Evolutionary conservation across 1,140 invertebrate genomes (phyloP).

Genomic region (Mercenaria mercenaria): DNA sequence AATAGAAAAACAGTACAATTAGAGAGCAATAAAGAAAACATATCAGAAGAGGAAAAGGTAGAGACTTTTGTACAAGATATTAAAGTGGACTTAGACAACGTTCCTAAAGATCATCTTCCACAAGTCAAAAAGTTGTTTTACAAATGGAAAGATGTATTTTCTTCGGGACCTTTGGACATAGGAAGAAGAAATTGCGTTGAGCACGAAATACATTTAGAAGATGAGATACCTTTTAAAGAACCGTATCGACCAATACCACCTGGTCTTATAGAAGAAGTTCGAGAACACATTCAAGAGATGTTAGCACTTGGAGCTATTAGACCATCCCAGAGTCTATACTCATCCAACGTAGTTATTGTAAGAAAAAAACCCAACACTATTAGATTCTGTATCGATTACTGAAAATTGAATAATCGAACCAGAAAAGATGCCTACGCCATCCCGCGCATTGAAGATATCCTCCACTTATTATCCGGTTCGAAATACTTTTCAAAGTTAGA

Average conservation of each 20-base stretch:
- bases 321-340: slow-evolving; percentile 11
- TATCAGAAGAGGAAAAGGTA: not conserved
- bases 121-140: not conserved
- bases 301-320: not conserved
- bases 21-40: not conserved
- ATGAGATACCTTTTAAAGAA: not conserved
- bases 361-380: not conserved
- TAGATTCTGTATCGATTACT: not conserved
- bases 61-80: not conserved
- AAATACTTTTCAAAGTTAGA: slow-evolving; percentile 29
- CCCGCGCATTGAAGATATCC: not conserved
- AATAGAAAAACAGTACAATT: not conserved
- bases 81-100: not conserved
- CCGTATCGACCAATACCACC: not conserved
- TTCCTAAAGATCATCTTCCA: not conserved
- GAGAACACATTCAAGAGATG: slow-evolving; percentile 17
- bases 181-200: not conserved
- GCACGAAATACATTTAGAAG: slow-evolving; percentile 7
- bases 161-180: not conserved
- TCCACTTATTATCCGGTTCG: not conserved
- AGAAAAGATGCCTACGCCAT: not conserved
- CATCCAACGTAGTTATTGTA: not conserved
- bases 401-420: not conserved
- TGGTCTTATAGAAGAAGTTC: not conserved
- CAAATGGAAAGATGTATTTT: slow-evolving; percentile 16